Base-by-base conservation (phyloP, 2,797 vertebrate genomes). In the Sciaenops ocellatus region DNA sequence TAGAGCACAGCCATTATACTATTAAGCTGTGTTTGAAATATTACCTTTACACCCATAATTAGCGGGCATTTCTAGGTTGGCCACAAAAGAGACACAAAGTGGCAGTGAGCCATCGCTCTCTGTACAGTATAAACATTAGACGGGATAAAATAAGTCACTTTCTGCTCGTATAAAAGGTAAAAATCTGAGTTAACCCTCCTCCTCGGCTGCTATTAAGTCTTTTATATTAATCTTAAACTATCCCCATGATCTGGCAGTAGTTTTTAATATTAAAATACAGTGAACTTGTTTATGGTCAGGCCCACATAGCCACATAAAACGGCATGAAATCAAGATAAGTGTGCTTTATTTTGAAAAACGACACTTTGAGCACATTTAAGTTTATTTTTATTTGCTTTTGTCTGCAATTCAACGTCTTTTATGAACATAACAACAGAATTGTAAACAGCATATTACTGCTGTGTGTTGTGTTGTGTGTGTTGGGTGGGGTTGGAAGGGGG, bases 361-460 rank as follows among this genome's bases (percentile, higher is more conserved):
- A 30, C 41, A 11, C 28, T 42, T 72, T 57, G 24, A 44, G 65
- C 44, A 34, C 26, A 3, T 77, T 73, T 34, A 10, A 42, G 30
- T 34, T 50, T 46, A 26, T 55, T 47, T 56, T 38, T n/a, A 12
- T 2, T n/a, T 20, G 11, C 50, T 52, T 66, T 80, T 72, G 13
- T 60, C 48, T 69, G 72, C 30, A 13, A 68, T 72, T 69, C 20
- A 15, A 42, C 56, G 42, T 68, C 26, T 71, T 79, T 70, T 50
- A 59, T 69, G 48, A 72, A 51, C 24, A 72, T 46, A 68, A 38
- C 61, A 69, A 38, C 72, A 26, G 61, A 65, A 59, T 52, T 24
- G 63, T 84, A 80, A 90, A 85, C 76, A 77, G 60, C 48, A 6
- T 17, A 67, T 75, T 63, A 59, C 65, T 68, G 83, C 72, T 71